These are phyloP conservation scores for Pseudonaja textilis DNA, from an alignment of 2,113 vertebrate genomes.

Conservation along the genomic window DNA sequence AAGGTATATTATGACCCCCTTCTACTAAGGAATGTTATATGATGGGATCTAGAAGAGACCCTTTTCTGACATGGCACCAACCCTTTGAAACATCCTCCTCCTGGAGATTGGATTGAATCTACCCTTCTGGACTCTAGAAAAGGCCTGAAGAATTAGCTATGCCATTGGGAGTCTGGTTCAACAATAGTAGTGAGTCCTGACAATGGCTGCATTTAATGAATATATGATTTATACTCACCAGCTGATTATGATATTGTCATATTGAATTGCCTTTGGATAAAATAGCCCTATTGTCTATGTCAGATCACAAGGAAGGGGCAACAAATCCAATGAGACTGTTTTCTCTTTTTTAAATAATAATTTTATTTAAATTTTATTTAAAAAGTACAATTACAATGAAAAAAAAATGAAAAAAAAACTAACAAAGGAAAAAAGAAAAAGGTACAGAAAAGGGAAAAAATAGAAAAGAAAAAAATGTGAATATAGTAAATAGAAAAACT, in stretches of 20 bases:
- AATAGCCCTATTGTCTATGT: neutral
- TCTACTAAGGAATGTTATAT: neutral
- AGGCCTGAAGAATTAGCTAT: neutral
- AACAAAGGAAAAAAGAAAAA: neutral
- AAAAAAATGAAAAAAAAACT: neutral
- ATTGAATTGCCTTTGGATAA: neutral
- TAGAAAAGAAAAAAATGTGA: neutral
- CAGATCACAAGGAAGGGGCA: neutral
- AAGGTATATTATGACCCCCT: neutral
- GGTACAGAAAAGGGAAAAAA: neutral
- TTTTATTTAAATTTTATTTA: neutral
- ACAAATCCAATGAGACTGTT: neutral
- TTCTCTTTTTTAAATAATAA: neutral
- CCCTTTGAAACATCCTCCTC: neutral
- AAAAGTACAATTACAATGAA: neutral
- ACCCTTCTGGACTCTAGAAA: neutral
- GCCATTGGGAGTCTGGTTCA: neutral
- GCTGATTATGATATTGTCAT: neutral
- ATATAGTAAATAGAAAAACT: neutral
- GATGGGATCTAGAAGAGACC: neutral
- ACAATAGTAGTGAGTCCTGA: neutral
- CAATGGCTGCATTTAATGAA: neutral
- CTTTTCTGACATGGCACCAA: neutral
- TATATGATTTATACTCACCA: neutral
- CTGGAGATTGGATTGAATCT: neutral